Conservation (phyloP, 2,113 vertebrate genomes). For the Eolophus roseicapilla region DNA sequence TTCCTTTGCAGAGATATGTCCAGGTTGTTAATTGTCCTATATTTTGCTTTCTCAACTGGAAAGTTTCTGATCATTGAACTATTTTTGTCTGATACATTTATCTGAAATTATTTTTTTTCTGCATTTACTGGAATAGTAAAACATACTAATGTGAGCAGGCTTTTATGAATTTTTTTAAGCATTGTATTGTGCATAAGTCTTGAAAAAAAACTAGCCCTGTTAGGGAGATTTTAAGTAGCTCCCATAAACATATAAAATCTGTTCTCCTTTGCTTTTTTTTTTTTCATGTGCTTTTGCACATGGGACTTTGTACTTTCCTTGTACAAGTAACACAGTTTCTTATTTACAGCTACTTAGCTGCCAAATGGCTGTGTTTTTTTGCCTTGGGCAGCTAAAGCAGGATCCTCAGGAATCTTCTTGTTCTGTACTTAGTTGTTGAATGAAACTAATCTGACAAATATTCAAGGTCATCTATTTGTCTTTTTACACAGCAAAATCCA, state of each 20-base stretch:
- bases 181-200: not conserved
- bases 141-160: not conserved
- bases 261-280: not conserved
- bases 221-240: not conserved
- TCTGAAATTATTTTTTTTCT: not conserved
- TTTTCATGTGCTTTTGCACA: not conserved
- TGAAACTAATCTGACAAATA: not conserved
- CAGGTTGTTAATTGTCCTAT: not conserved
- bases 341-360: not conserved
- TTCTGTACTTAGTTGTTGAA: not conserved
- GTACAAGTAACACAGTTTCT: not conserved
- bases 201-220: not conserved
- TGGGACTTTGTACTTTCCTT: not conserved
- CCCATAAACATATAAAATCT: not conserved
- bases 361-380: not conserved
- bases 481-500: slow-evolving; percentile 73
- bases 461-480: not conserved
- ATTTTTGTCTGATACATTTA: not conserved
- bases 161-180: not conserved
- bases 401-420: not conserved
- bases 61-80: not conserved
- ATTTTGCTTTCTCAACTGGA: not conserved
- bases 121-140: not conserved
- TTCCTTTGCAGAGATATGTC: not conserved
- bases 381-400: not conserved